phyloP scores from a whole-genome alignment of 2,888 invertebrate species.

The Ischnus inquisitorius region DNA sequence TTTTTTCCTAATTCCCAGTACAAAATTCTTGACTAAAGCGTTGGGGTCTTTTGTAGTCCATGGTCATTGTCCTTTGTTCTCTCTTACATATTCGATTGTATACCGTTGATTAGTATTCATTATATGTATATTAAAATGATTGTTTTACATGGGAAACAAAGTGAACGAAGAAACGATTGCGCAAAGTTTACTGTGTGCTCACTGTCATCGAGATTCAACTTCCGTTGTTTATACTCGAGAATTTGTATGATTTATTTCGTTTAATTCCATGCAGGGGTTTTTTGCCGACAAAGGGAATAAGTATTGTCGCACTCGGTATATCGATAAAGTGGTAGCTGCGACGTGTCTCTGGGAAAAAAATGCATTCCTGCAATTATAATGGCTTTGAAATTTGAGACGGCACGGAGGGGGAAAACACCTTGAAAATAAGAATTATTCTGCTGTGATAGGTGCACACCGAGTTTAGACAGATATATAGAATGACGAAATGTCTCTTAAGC shows the following conservation, averaged over 20 bases:
- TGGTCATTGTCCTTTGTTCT: conserved; percentile 21
- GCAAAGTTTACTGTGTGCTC: conserved; percentile 48
- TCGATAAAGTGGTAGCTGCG: background rate
- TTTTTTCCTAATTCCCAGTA: conserved; percentile 18
- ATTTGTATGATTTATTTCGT: conserved; percentile 25
- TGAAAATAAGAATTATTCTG: conserved; percentile 26
- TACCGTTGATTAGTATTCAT: conserved; percentile 46
- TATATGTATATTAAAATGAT: conserved; percentile 40
- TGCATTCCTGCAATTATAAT: background rate
- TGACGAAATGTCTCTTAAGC: conserved; percentile 46
- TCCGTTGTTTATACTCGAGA: background rate
- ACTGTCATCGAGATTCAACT: conserved; percentile 15
- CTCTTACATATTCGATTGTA: conserved; percentile 27
- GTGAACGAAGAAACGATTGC: conserved; percentile 23
- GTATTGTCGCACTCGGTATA: conserved; percentile 45
- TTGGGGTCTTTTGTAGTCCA: conserved; percentile 17
- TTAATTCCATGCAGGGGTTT: conserved; percentile 34
- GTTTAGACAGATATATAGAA: conserved; percentile 25
- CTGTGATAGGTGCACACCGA: conserved; percentile 37
- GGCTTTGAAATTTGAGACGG: background rate
- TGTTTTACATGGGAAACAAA: conserved; percentile 40
- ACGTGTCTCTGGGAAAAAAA: background rate
- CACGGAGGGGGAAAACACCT: background rate
- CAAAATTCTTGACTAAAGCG: conserved; percentile 43
- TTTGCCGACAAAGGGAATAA: conserved; percentile 26